Percentiles rank a stretch among this genome's conserved stretches.
Evolutionary conservation across 23 tunicate species (phyloP).

Genomic region (Botrylloides violaceus): DNA sequence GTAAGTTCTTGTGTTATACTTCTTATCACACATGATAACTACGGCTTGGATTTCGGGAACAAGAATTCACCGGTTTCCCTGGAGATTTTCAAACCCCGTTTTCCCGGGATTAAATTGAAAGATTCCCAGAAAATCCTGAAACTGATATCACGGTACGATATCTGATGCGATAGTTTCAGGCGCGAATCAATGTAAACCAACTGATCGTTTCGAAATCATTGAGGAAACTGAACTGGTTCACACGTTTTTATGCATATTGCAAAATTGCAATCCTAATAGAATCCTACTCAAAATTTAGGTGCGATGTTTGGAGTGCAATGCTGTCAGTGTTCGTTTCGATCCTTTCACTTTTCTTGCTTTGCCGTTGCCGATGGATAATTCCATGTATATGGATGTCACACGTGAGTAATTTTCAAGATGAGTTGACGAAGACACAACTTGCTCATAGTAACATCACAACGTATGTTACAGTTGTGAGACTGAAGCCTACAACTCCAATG

Average conservation of each 20-base stretch:
- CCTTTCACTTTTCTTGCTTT: constrained; percentile 94
- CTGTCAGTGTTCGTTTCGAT: constrained; percentile 73
- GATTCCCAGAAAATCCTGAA: too few species aligned
- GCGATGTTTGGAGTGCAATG: constrained; percentile 68
- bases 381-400: constrained; percentile 75
- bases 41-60: too few species aligned
- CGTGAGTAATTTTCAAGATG: constrained; percentile 27
- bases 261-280: background rate
- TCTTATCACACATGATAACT: background rate
- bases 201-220: too few species aligned
- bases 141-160: too few species aligned
- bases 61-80: too few species aligned
- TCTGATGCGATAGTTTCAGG: too few species aligned
- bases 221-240: background rate
- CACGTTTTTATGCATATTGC: too few species aligned
- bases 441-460: background rate
- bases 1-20: background rate
- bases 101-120: too few species aligned
- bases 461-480: constrained; percentile 36
- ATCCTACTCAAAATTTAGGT: constrained; percentile 13
- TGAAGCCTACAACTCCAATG: constrained; percentile 58
- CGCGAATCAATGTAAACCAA: too few species aligned
- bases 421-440: background rate
- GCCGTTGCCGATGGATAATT: constrained; percentile 95
- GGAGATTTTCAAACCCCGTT: too few species aligned